A percentile compares a stretch with the other conserved stretches of the same genome.
Evolutionary conservation across 2,888 invertebrate species (phyloP).

Genomic region (Brachynemurus nebulosus): DNA sequence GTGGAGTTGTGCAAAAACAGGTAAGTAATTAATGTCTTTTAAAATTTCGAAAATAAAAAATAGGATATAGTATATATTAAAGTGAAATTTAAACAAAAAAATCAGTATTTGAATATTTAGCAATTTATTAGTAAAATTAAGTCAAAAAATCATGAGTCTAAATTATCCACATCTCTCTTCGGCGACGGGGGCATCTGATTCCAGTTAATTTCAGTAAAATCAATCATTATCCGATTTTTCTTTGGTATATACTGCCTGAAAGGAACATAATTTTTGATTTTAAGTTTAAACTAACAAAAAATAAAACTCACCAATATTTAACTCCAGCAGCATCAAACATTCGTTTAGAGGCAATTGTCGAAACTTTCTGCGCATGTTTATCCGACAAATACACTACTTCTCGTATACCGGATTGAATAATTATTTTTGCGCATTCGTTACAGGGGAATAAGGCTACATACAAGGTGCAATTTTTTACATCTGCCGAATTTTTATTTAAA

Average conservation of each 20-base stretch:
- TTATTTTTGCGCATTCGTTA: constrained; percentile 94
- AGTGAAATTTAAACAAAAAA: too few species aligned
- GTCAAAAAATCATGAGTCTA: too few species aligned
- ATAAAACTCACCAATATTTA: constrained; percentile 39
- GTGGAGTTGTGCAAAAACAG: too few species aligned
- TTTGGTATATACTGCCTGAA: constrained; percentile 50
- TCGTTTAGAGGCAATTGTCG: constrained; percentile 59
- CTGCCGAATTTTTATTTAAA: constrained; percentile 70
- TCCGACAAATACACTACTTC: constrained; percentile 70
- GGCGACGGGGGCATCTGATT: constrained; percentile 25
- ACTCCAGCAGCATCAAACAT: constrained; percentile 75
- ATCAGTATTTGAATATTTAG: too few species aligned
- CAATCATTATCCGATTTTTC: constrained; percentile 46
- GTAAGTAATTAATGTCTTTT: too few species aligned
- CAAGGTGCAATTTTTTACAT: constrained; percentile 65
- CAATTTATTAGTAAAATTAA: too few species aligned
- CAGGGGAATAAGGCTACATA: constrained; percentile 92
- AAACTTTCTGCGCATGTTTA: constrained; percentile 54
- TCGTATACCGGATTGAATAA: constrained; percentile 84
- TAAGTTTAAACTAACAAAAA: not conserved
- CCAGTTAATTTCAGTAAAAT: constrained; percentile 50
- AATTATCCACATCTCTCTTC: too few species aligned
- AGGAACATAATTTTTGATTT: constrained; percentile 18
- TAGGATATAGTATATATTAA: too few species aligned
- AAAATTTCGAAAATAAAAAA: too few species aligned